These are phyloP conservation scores for silkworm (Bombyx mori) DNA, from an alignment of 1,140 invertebrate genomes.

Conservation along the genomic window DNA sequence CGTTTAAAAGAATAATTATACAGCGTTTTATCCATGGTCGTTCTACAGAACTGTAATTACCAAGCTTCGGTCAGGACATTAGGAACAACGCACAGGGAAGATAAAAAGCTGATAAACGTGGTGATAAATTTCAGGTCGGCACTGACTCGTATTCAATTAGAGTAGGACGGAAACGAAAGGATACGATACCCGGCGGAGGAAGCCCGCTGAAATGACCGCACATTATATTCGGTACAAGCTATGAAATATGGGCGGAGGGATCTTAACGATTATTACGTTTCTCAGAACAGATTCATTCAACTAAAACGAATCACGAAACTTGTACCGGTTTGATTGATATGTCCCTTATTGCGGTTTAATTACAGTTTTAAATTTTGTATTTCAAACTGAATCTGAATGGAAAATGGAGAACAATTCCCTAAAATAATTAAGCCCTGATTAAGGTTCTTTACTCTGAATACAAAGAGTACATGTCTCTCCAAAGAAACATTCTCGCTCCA, in stretches of 20 bases:
- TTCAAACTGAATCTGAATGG: no score
- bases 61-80: constrained; percentile 14
- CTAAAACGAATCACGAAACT: constrained; percentile 1
- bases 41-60: constrained; percentile 12
- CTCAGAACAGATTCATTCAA: no score
- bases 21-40: constrained; percentile 9
- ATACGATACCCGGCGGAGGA: constrained; percentile 7
- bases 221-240: constrained; percentile 14
- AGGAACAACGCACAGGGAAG: constrained; percentile 18
- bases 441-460: no score
- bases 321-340: no score
- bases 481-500: constrained; percentile 2
- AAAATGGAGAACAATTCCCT: no score
- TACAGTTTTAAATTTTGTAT: no score
- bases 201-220: constrained; percentile 18
- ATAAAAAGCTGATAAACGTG: constrained; percentile 30
- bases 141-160: constrained; percentile 31
- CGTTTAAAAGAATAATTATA: constrained; percentile 1
- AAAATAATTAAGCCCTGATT: no score
- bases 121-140: constrained; percentile 29
- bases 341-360: no score
- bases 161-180: constrained; percentile 15
- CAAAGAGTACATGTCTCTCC: not conserved
- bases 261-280: no score
- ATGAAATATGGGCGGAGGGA: constrained; percentile 1